Evolutionary conservation across 2,797 vertebrate genomes (phyloP), one percentile per base, ranked within the genome.

Genomic region (Lagodon rhomboides): DNA sequence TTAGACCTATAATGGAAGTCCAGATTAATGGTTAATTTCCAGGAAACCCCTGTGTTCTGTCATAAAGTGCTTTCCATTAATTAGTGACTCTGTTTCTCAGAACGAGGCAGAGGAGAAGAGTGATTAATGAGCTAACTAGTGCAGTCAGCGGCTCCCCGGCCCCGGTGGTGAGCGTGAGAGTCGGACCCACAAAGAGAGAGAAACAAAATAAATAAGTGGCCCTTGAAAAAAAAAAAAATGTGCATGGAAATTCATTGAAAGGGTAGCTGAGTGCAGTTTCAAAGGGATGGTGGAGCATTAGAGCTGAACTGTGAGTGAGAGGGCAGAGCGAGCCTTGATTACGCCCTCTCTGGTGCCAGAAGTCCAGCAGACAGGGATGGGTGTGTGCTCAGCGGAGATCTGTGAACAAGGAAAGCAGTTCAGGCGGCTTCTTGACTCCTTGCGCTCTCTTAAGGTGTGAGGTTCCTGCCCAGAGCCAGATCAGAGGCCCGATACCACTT

Each of bases 21-120:
- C 74, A 91, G 92, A 93, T 88, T 76, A 90, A 94, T 92, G 89
- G 74, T 85, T 94, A 81, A 78, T 93, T 95, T 95, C 94, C 94
- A 92, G 92, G 93, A 93, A 95, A 94, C 89, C 83, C 82, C 68
- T 75, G 77, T 69, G 86, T 87, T 88, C 80, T 94, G 93, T 92
- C 90, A 89, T 90, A 90, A 88, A 92, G 87, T 90, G 87, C 90
- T 93, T 90, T 92, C 93, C 93, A 90, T 94, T 91, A 93, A 94
- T 95, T 94, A 88, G 83, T 79, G 80, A 79, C 82, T 86, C 66
- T 77, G 77, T 90, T 89, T 86, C 84, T 90, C 63, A 81, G 92
- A 92, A 81, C 2, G 84, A 60, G 78, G 64, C 59, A 79, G 83
- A 76, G 50, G 90, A 85, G 89, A 89, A 82, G 64, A 88, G 87